A percentile compares a stretch with the other conserved stretches of the same genome.
These are phyloP conservation scores for Tetrao urogallus DNA, from an alignment of 2,113 vertebrate genomes.

Conservation along the genomic window DNA sequence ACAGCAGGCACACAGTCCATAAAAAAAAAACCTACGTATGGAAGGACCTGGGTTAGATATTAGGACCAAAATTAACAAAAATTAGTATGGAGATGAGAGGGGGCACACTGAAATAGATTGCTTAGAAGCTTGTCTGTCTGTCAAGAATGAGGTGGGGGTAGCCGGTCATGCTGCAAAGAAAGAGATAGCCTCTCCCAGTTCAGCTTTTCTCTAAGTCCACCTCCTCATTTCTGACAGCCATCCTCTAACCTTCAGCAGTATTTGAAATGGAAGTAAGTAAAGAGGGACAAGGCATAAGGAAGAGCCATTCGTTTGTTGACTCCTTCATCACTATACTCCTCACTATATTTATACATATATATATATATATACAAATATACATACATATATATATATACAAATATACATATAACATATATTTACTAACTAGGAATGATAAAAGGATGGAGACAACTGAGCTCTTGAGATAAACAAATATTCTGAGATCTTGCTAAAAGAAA, in stretches of 20 bases:
- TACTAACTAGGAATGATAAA: neutral
- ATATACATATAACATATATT: fast-evolving
- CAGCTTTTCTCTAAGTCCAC: neutral
- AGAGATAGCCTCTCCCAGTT: neutral
- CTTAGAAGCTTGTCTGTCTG: neutral
- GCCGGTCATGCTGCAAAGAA: neutral
- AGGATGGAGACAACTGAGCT: neutral
- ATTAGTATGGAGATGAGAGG: neutral
- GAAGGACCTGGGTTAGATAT: neutral
- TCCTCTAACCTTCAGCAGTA: neutral
- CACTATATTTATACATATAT: too few species aligned
- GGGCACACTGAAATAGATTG: neutral
- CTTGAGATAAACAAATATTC: neutral
- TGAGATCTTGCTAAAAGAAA: neutral
- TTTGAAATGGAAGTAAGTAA: neutral
- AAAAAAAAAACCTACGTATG: neutral
- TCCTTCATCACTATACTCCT: neutral
- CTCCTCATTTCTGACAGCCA: neutral
- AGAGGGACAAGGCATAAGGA: neutral
- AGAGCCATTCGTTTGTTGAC: neutral
- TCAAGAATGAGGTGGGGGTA: neutral
- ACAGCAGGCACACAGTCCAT: neutral
- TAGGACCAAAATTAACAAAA: neutral
- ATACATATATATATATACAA: too few species aligned
- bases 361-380: too few species aligned